Evolutionary conservation across 2,888 invertebrate genomes (phyloP), one percentile per base, ranked within the genome.

Genomic region (Caenorhabditis angaria): DNA sequence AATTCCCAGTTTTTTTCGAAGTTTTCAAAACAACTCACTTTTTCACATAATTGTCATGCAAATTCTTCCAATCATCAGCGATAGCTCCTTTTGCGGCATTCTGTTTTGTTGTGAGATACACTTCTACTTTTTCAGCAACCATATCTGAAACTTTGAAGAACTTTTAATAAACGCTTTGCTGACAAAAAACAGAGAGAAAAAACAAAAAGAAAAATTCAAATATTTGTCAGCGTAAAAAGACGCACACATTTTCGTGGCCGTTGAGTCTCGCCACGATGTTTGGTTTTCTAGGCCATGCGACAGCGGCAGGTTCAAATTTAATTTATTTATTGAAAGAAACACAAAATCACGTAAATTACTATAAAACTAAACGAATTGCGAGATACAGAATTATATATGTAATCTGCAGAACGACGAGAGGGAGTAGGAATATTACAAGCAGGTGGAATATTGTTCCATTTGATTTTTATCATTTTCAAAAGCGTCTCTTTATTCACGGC

Each of bases 51-150:
- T 77, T 62, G 10, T 85, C 78, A 56, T 81, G 81, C 27, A 86
- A 74, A 41, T 57, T 63, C 54, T 82, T 83, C 76, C 84, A 85
- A 64, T 70, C 65, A 48, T 86, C 85, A 14, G 85, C 86, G 3
- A 83, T 66, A 5, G 78, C 65, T 27, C 76, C 77, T 25, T 73
- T 78, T 8, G 80, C 79, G 10, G 78, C 48, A 47, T 78, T 74
- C 63, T 78, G 82, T 77, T 84, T 80, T 51, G 70, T 72, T 32
- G 66, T 53, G 51, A 86, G 76, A 68, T 83, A 86, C 12, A 61
- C 66, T 28, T 83, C 85, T 8, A 82, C 83, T 65, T 82, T 83
- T 22, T 84, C 81, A 22, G 77, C 47, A 25, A 64, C 63, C 71
- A 71, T 71, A 28, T 64, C 35, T 53, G 28, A 32, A n/a, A n/a